These are phyloP conservation scores for Chymomyza procnemis DNA, from an alignment of 2,888 invertebrate genomes.

Conservation along the genomic window DNA sequence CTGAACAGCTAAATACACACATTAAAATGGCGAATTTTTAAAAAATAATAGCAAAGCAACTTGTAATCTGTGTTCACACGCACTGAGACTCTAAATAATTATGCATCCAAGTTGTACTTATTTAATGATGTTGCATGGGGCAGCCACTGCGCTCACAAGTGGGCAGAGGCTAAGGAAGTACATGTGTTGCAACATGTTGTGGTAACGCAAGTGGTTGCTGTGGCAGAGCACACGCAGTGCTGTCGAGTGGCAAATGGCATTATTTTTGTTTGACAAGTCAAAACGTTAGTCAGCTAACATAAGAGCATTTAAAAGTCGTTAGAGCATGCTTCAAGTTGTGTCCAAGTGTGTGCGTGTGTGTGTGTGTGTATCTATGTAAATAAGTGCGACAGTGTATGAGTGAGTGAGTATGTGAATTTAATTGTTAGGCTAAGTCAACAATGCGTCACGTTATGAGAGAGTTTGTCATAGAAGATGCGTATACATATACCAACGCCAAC, in stretches of 20 bases:
- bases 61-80: too few relatives aligned
- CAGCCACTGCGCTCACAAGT: too few relatives aligned
- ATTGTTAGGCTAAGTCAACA: slow-evolving; percentile 6
- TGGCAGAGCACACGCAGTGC: neutral
- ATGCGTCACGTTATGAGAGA: too few relatives aligned
- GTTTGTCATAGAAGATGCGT: too few relatives aligned
- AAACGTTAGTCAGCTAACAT: slow-evolving; percentile 41
- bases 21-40: too few relatives aligned
- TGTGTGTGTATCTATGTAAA: neutral
- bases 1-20: neutral
- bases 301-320: slow-evolving; percentile 66
- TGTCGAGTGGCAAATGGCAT: slow-evolving; percentile 47
- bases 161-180: neutral
- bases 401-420: slow-evolving; percentile 23
- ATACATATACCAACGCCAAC: too few relatives aligned
- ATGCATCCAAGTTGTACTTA: too few relatives aligned
- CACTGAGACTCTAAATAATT: too few relatives aligned
- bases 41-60: too few relatives aligned
- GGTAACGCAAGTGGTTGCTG: too few relatives aligned
- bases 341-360: slow-evolving; percentile 45
- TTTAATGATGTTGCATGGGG: too few relatives aligned
- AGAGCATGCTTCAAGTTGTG: slow-evolving; percentile 60
- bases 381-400: neutral
- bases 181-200: too few relatives aligned
- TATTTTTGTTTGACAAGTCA: slow-evolving; percentile 63